These are phyloP conservation scores for Eospalax fontanierii DNA, from an alignment of 2,797 vertebrate species.

Conservation along the genomic window DNA sequence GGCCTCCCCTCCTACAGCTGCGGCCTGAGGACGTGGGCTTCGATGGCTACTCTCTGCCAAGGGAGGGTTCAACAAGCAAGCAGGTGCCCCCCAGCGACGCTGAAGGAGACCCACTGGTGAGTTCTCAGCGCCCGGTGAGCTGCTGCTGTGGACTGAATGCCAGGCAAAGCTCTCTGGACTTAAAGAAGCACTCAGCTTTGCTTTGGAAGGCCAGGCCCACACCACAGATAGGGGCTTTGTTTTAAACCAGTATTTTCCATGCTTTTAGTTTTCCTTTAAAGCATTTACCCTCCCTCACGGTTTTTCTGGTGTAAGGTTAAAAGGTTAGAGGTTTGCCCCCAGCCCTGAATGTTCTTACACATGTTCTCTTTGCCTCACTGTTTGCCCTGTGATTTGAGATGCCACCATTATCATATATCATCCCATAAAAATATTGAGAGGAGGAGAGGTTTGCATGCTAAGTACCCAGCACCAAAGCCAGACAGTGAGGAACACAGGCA, in stretches of 20 bases:
- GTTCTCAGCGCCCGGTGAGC: conserved; percentile 22
- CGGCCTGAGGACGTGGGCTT: conserved; percentile 99
- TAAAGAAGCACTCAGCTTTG: fast-evolving
- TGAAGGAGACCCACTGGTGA: conserved; percentile 98
- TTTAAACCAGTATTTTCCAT: background rate
- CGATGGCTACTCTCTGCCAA: conserved; percentile 94
- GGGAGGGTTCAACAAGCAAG: conserved; percentile 94
- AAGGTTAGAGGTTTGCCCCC: background rate
- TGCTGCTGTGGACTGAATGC: fast-evolving
- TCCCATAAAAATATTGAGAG: background rate
- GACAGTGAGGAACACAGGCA: too few relatives aligned
- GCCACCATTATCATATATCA: too few relatives aligned
- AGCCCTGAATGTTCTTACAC: background rate
- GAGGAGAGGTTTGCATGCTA: background rate
- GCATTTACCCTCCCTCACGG: background rate
- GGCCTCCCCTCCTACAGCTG: conserved; percentile 97
- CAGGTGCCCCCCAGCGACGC: conserved; percentile 94
- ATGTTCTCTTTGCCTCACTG: background rate
- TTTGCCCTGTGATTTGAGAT: background rate
- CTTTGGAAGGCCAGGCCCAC: background rate
- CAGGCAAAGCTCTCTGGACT: background rate
- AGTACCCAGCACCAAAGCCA: background rate
- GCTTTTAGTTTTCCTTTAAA: background rate
- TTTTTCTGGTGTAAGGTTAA: background rate
- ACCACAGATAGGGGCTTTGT: background rate